These are phyloP conservation scores for Willowsia nigromaculata DNA, from an alignment of 2,888 invertebrate genomes.

Conservation along the genomic window DNA sequence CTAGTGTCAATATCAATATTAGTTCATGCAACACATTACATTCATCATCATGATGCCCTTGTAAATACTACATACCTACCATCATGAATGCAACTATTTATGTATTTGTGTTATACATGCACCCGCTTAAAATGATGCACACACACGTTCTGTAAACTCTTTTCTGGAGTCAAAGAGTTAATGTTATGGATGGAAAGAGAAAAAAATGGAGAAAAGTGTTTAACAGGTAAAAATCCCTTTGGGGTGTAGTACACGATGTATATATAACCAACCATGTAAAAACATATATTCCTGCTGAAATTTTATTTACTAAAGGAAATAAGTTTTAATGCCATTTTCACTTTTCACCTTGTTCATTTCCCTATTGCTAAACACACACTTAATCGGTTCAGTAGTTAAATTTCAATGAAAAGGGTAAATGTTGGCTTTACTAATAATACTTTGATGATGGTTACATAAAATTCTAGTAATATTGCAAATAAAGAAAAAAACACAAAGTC, in stretches of 20 bases:
- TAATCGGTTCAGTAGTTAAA: slow-evolving; percentile 26
- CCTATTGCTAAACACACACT: not conserved
- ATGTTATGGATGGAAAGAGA: not conserved
- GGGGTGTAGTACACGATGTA: not conserved
- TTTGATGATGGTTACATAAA: slow-evolving; percentile 52
- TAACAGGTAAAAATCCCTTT: slow-evolving; percentile 48
- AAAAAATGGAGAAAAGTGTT: slow-evolving; percentile 24
- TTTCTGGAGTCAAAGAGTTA: slow-evolving; percentile 39
- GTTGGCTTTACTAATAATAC: slow-evolving; percentile 48
- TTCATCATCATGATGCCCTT: slow-evolving; percentile 42
- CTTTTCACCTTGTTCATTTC: not conserved
- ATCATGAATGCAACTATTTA: not conserved
- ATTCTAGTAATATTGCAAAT: slow-evolving; percentile 21
- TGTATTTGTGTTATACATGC: not conserved
- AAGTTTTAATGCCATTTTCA: slow-evolving; percentile 37
- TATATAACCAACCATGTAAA: not conserved
- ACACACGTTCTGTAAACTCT: slow-evolving; percentile 48
- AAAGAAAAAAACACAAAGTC: slow-evolving; percentile 46
- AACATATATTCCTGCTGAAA: no score
- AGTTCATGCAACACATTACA: slow-evolving; percentile 67
- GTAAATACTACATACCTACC: slow-evolving; percentile 7
- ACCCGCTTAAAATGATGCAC: slow-evolving; percentile 27
- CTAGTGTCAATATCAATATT: slow-evolving; percentile 73
- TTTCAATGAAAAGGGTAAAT: slow-evolving; percentile 42
- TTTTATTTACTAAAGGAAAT: slow-evolving; percentile 53